Evolutionary conservation across 2,113 vertebrate genomes (phyloP).

Genomic region (Caranx melampygus): DNA sequence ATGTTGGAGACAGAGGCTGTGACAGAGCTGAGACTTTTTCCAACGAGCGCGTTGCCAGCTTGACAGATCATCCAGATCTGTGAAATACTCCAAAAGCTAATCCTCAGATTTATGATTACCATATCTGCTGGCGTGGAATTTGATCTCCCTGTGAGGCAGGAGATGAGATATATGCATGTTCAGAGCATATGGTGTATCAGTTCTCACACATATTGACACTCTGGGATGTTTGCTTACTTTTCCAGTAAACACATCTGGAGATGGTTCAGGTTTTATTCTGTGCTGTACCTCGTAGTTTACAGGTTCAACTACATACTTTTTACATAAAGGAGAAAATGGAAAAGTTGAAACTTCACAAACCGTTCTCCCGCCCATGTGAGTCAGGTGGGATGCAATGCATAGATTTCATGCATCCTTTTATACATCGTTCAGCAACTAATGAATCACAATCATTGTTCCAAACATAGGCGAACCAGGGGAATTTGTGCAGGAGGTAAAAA

Average conservation of each 20-base stretch:
- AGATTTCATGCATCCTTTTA: conserved; percentile 3
- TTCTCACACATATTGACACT: conserved; percentile 43
- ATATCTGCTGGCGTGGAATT: conserved; percentile 37
- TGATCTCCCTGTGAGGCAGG: conserved; percentile 51
- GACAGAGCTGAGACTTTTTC: conserved; percentile 18
- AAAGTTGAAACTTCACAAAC: conserved; percentile 41
- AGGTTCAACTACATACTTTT: conserved; percentile 47
- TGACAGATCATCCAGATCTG: conserved; percentile 58
- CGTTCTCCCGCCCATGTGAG: neutral
- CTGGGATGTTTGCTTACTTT: conserved; percentile 54
- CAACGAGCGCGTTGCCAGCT: conserved; percentile 36
- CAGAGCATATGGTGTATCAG: conserved; percentile 30
- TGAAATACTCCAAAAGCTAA: conserved; percentile 53
- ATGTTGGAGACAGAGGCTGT: conserved; percentile 27
- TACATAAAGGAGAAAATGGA: conserved; percentile 26
- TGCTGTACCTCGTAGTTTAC: conserved; percentile 12
- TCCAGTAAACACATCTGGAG: conserved; percentile 61
- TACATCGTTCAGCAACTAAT: conserved; percentile 9
- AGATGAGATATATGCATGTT: conserved; percentile 44
- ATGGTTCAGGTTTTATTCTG: conserved; percentile 50
- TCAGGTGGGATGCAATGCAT: conserved; percentile 7
- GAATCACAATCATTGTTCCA: conserved; percentile 42
- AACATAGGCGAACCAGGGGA: conserved; percentile 24
- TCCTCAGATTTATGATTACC: conserved; percentile 62
- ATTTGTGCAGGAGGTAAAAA: conserved; percentile 46